Conservation (phyloP, 1,140 invertebrate species). For the Phymorhynchus buccinoides region DNA sequence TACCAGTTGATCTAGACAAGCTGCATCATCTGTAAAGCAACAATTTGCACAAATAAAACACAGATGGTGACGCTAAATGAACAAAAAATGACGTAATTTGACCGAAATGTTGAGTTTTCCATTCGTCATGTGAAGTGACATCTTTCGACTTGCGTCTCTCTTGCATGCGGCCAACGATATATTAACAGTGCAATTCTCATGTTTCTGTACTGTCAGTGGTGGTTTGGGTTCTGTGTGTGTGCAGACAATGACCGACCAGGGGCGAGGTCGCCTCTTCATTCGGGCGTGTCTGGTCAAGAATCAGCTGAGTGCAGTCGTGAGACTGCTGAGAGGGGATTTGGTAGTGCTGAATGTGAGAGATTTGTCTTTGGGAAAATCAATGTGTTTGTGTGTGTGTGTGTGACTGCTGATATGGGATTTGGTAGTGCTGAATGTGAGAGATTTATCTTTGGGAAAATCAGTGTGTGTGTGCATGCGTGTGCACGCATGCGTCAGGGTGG, state of each 20-base stretch:
- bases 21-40: too few species aligned
- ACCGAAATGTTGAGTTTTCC: too few species aligned
- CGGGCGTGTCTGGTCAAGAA: conserved; percentile 76
- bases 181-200: too few species aligned
- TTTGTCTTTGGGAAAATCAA: conserved; percentile 6
- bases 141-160: too few species aligned
- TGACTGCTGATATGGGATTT: conserved; percentile 66
- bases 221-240: neutral
- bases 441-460: conserved; percentile 14
- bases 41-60: too few species aligned
- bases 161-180: too few species aligned
- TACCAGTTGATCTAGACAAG: too few species aligned
- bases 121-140: too few species aligned
- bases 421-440: conserved; percentile 45
- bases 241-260: conserved; percentile 64
- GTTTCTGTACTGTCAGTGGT: too few species aligned
- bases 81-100: too few species aligned
- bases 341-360: conserved; percentile 44
- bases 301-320: conserved; percentile 77
- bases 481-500: neutral
- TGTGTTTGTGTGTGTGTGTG: conserved; percentile 4
- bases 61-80: too few species aligned
- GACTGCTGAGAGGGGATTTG: conserved; percentile 74
- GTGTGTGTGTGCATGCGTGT: neutral
- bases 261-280: conserved; percentile 77